Evolutionary conservation across 2,113 vertebrate genomes (phyloP), one percentile per base, ranked within the genome.

Genomic region (Cochlearius cochlearius): DNA sequence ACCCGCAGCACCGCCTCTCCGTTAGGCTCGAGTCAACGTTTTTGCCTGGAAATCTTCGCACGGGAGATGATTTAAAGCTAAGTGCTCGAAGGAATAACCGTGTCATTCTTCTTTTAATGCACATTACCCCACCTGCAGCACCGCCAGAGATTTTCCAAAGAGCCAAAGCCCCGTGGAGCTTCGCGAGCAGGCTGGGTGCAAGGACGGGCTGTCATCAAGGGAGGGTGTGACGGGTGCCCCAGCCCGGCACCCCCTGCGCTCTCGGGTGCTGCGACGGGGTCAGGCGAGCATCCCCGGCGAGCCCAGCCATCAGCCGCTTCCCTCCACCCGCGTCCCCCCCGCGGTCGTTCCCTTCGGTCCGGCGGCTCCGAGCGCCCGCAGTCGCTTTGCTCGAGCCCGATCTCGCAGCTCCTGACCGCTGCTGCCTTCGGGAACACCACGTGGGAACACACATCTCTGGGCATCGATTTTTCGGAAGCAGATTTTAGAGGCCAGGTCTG

Each of bases 291-390:
- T 15, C 38, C 47, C 45, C 29, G n/a, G 22, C 5, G 1, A 50
- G 9, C 21, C 38, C 25, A 18, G 17, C 2, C 2, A 43, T 5
- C 39, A 12, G 45, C 36, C 1, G 1, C 77, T 36, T 55, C 41
- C 41, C 18, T 36, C 15, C 23, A 15, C 29, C 36, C 1, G 0
- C 76, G 32, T 36, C 55, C 41, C 17, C n/a, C 17, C 23, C 23
- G 3, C 2, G 0, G 59, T 9, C 2, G 5, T n/a, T 43, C 55
- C 63, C n/a, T 16, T 39, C 1, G 3, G 22, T 62, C 38, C 4
- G 3, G 47, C 1, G 1, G n/a, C 84, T 50, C 59, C 0, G 0
- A 49, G n/a, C 32, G 20, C 18, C 71, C 1, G 2, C 1, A 11
- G 53, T 5, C 3, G 5, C 63, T 25, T 56, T 2, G 4, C 66